Evolutionary conservation across 1,140 invertebrate genomes (phyloP), one percentile per base, ranked within the genome.

Genomic region (Sipha flava): DNA sequence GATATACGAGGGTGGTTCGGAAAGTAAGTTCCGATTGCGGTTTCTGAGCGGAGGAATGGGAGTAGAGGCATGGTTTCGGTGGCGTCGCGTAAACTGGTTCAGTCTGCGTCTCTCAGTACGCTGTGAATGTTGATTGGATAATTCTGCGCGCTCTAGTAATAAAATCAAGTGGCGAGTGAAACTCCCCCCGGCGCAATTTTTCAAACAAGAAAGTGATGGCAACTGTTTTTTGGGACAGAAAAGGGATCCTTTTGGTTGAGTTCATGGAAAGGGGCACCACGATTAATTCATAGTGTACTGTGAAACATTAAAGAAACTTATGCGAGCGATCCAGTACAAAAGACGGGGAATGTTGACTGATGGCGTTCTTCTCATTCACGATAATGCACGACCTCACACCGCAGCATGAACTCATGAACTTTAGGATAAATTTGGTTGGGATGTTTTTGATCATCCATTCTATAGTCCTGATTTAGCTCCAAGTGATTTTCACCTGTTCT

Each of bases 371-470:
- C 73, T 84, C 18, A 80, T 82, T 23, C 84, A 86, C 79, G 85
- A 86, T 82, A 86, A 86, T 79, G 84, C 84, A 10, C 80, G 83
- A 47, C 83, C 83, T 31, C 84, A 86, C 79, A 73, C 81, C 52
- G 82, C 82, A 62, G 16, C n/a, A 43, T 1, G 45, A 37, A 84
- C 83, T 26, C 57, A 81, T 45, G 73, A 80, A 29, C 45, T 81
- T 62, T 66, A 82, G 62, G 34, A 40, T 14, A 29, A 59, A 43
- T 82, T 85, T 47, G 82, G 81, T 70, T 85, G 84, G 83, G 84
- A 86, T 81, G 81, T 82, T 64, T 82, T 86, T 31, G 57, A 75
- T 37, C 84, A 86, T 80, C 83, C 85, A 80, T 83, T 82, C 12
- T 85, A 85, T n/a, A n/a, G n/a, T n/a, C n/a, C n/a, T n/a, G n/a